phyloP scores from a whole-genome alignment of 2,113 vertebrate species.

The Triplophysa rosa region DNA sequence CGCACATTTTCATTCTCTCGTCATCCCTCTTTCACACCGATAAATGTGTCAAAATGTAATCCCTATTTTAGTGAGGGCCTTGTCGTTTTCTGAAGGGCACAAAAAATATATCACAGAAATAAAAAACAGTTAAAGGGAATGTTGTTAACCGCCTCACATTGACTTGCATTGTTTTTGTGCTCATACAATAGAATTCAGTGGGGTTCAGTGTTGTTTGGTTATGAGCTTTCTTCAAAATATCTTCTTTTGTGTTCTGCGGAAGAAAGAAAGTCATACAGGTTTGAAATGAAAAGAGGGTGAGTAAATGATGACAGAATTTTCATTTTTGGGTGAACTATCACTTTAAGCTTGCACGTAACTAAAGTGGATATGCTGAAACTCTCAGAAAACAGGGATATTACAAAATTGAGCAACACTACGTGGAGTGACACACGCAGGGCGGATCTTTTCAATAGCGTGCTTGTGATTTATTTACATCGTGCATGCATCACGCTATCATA shows the following conservation, averaged over 20 bases:
- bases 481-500: neutral
- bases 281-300: too few species aligned
- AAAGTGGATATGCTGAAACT: neutral
- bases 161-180: too few species aligned
- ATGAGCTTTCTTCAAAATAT: too few species aligned
- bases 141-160: too few species aligned
- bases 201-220: too few species aligned
- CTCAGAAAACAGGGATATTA: neutral
- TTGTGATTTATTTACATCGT: neutral
- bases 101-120: neutral
- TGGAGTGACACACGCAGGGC: neutral
- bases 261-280: too few species aligned
- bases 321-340: too few species aligned
- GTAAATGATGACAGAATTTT: too few species aligned
- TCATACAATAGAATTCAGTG: too few species aligned
- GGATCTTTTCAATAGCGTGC: neutral
- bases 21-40: conserved; percentile 1
- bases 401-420: neutral
- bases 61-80: conserved; percentile 4
- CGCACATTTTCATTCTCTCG: conserved; percentile 8
- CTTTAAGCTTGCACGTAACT: too few species aligned
- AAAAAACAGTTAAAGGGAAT: too few species aligned
- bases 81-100: neutral
- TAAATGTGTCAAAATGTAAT: conserved; percentile 19
- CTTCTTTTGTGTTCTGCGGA: too few species aligned